phyloP scores from a whole-genome alignment of 1,140 invertebrate genomes.

The Trissolcus basalis region DNA sequence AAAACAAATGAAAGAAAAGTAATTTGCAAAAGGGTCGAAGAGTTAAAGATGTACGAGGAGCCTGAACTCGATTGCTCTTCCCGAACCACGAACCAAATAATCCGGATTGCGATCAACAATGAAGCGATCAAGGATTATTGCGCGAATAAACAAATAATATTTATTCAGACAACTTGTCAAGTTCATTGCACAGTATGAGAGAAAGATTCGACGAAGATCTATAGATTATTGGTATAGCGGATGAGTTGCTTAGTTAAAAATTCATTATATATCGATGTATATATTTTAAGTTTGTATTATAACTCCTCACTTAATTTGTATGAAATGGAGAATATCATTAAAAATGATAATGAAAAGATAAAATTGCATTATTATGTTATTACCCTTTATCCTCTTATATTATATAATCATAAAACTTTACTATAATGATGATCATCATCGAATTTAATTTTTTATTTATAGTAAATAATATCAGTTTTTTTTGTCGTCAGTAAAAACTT shows the following conservation, averaged over 20 bases:
- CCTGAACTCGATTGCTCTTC: slow-evolving; percentile 62
- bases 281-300: slow-evolving; percentile 76
- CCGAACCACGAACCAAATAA: slow-evolving; percentile 51
- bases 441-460: too few species aligned
- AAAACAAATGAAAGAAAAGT: slow-evolving; percentile 14
- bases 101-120: slow-evolving; percentile 18
- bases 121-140: slow-evolving; percentile 52
- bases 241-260: slow-evolving; percentile 68
- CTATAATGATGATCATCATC: too few species aligned
- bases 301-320: slow-evolving; percentile 74
- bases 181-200: slow-evolving; percentile 66
- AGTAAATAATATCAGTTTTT: too few species aligned
- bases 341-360: slow-evolving; percentile 69
- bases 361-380: not conserved
- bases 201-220: slow-evolving; percentile 60
- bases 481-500: too few species aligned
- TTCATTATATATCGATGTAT: slow-evolving; percentile 74
- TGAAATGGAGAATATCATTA: slow-evolving; percentile 74
- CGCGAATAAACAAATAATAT: slow-evolving; percentile 59
- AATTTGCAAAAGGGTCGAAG: slow-evolving; percentile 22
- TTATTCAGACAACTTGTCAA: slow-evolving; percentile 72
- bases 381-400: not conserved
- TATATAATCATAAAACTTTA: too few species aligned
- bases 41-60: slow-evolving; percentile 33
- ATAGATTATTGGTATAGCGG: slow-evolving; percentile 66